These are phyloP conservation scores for Oreochromis mossambicus DNA, from an alignment of 2,797 vertebrate species.

Conservation along the genomic window DNA sequence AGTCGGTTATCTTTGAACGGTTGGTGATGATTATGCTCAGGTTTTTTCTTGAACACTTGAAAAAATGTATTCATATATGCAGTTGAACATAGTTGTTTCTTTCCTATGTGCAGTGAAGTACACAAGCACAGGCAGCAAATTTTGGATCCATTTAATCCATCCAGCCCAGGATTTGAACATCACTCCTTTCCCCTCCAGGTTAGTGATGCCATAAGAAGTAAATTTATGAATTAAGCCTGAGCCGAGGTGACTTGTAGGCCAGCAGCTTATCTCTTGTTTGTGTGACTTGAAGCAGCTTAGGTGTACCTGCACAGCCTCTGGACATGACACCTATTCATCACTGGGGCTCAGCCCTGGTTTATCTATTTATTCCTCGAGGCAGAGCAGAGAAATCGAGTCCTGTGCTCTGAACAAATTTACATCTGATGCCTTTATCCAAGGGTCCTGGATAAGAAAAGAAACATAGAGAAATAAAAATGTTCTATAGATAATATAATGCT, in stretches of 20 bases:
- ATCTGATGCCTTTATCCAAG: neutral
- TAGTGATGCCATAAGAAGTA: neutral
- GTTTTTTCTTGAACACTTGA: neutral
- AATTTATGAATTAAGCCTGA: constrained; percentile 19
- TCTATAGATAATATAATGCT: neutral
- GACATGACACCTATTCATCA: constrained; percentile 41
- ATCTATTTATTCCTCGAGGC: neutral
- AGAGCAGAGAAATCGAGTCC: neutral
- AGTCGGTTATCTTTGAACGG: neutral
- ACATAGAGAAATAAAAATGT: neutral
- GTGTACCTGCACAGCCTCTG: constrained; percentile 1
- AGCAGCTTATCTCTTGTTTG: constrained; percentile 37
- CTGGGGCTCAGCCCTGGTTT: neutral
- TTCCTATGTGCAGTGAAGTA: neutral
- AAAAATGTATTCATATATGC: neutral
- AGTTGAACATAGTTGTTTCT: neutral
- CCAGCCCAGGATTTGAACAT: neutral
- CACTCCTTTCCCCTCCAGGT: neutral
- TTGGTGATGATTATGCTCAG: accelerated
- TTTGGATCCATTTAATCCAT: constrained; percentile 20
- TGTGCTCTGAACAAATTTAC: neutral
- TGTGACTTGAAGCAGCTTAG: constrained; percentile 19
- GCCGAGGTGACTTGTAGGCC: constrained; percentile 25
- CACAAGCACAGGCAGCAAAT: neutral
- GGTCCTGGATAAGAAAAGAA: neutral